Conservation (phyloP, 2,888 invertebrate genomes). For the Microctonus brassicae region DNA sequence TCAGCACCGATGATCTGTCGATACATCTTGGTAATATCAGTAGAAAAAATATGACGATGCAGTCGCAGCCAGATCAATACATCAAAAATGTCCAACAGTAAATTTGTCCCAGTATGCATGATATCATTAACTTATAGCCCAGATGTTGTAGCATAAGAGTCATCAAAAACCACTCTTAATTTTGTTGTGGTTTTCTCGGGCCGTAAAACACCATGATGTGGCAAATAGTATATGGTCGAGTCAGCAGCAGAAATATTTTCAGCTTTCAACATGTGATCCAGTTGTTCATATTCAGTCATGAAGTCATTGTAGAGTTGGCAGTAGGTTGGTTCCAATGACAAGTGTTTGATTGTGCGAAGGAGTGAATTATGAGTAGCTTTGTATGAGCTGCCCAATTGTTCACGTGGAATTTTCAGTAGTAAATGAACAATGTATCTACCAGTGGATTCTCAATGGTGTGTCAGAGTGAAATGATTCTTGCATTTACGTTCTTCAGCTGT, state of each 20-base stretch:
- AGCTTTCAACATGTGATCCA: not conserved
- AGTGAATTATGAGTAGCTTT: not conserved
- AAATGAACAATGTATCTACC: not conserved
- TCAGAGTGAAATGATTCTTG: no score
- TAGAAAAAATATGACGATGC: not conserved
- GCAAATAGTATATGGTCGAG: not conserved
- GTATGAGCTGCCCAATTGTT: not conserved
- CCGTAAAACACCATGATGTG: not conserved
- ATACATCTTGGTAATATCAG: slow-evolving; percentile 33
- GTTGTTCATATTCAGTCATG: not conserved
- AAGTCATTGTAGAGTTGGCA: not conserved
- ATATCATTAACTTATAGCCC: slow-evolving; percentile 24
- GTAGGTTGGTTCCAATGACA: not conserved
- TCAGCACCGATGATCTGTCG: slow-evolving; percentile 6
- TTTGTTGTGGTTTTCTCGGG: slow-evolving; percentile 11
- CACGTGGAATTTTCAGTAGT: not conserved
- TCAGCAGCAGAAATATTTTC: not conserved
- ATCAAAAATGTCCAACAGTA: slow-evolving; percentile 9
- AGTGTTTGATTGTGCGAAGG: no score
- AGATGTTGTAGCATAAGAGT: not conserved
- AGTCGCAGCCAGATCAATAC: slow-evolving; percentile 6
- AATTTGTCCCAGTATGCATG: not conserved
- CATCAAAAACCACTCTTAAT: slow-evolving; percentile 29
- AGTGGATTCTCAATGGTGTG: no score
- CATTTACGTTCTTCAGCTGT: no score